phyloP scores from a whole-genome alignment of 2,797 vertebrate genomes.

The Acanthis flammea region DNA sequence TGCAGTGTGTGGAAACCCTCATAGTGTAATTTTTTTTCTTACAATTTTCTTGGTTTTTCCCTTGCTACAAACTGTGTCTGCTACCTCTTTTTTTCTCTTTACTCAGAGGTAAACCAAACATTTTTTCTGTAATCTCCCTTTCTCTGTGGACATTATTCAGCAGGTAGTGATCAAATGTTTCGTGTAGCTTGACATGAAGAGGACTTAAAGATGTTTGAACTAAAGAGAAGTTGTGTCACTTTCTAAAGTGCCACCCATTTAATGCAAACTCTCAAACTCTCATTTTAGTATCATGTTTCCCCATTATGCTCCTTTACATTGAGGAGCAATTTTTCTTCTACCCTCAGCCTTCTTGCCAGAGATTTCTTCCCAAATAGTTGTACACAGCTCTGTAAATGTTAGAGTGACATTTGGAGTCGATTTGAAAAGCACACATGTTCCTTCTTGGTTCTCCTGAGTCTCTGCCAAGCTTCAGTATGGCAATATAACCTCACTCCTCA shows the following conservation, averaged over 20 bases:
- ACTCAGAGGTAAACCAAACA: neutral
- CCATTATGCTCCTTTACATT: neutral
- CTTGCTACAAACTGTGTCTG: neutral
- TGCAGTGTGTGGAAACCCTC: neutral
- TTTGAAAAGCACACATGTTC: slow-evolving; percentile 9
- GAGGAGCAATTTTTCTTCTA: slow-evolving; percentile 46
- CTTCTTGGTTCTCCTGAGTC: slow-evolving; percentile 12
- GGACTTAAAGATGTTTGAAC: neutral
- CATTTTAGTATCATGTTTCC: neutral
- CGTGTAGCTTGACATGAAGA: neutral
- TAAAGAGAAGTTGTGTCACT: neutral
- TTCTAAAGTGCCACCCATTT: neutral
- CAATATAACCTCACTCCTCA: neutral
- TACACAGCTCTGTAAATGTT: slow-evolving; percentile 76
- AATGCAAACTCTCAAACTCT: neutral
- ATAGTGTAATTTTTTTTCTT: neutral
- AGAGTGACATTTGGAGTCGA: slow-evolving; percentile 77
- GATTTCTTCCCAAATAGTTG: slow-evolving; percentile 57
- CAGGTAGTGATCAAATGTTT: neutral
- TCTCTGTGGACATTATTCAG: neutral
- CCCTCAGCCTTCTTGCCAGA: slow-evolving; percentile 41
- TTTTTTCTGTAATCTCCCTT: neutral
- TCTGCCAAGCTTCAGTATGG: slow-evolving; percentile 34
- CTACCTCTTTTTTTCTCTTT: neutral
- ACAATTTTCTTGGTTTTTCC: neutral